Percentiles rank a stretch among this genome's conserved stretches.
phyloP scores from a whole-genome alignment of 2,113 vertebrate species.

The Microtus ochrogaster region DNA sequence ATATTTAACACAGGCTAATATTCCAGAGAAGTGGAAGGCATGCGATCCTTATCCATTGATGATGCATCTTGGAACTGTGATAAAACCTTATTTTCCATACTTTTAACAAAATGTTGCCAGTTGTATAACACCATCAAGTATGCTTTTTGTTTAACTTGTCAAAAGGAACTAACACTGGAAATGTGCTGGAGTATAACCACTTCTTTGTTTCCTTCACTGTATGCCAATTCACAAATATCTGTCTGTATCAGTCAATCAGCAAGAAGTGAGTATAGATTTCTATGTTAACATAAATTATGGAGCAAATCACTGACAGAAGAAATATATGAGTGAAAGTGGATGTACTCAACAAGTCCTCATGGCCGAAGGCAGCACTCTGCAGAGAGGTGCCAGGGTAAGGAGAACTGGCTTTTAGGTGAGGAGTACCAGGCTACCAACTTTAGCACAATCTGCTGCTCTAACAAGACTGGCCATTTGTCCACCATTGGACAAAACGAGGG shows the following conservation, averaged over 20 bases:
- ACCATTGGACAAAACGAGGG: neutral
- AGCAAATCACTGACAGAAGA: neutral
- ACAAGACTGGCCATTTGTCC: neutral
- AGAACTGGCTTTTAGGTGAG: accelerated
- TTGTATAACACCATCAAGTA: neutral
- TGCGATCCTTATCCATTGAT: too few relatives aligned
- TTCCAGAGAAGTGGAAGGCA: neutral
- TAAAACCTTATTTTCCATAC: neutral
- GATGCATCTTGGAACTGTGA: neutral
- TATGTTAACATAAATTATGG: neutral
- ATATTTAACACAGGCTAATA: neutral
- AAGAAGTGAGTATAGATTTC: too few relatives aligned
- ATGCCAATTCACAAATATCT: neutral
- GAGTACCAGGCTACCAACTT: neutral
- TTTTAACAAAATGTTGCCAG: neutral
- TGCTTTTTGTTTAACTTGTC: neutral
- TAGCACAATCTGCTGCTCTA: neutral
- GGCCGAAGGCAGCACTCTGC: neutral
- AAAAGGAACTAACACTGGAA: neutral
- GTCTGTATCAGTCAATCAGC: neutral
- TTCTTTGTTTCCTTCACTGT: neutral
- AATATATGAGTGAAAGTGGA: neutral
- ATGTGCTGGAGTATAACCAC: neutral
- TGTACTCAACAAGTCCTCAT: neutral
- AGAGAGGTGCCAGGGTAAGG: neutral